A percentile compares a stretch with the other conserved stretches of the same genome.
These are phyloP conservation scores for Oreochromis mossambicus DNA, from an alignment of 2,797 vertebrate species.

Conservation along the genomic window DNA sequence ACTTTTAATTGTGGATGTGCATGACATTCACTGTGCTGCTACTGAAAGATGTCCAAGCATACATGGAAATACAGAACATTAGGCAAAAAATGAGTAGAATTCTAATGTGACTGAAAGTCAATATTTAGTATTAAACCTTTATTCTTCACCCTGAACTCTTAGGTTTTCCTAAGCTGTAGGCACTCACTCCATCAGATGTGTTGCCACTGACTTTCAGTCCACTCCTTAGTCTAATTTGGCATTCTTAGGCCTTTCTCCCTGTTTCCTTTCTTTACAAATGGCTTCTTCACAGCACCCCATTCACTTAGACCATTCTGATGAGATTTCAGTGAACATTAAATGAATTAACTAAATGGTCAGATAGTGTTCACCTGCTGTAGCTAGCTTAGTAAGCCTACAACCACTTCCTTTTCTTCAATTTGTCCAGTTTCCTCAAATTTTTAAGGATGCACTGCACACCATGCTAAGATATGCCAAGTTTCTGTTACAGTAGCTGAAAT, in stretches of 20 bases:
- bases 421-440: neutral
- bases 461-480: neutral
- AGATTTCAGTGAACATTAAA: neutral
- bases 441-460: neutral
- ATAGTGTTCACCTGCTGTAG: neutral
- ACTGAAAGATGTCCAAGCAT: neutral
- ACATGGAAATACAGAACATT: neutral
- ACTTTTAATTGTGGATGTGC: neutral
- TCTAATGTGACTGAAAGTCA: neutral
- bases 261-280: neutral
- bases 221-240: neutral
- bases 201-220: neutral
- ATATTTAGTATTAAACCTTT: neutral
- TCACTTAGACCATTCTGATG: neutral
- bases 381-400: neutral
- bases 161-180: too few relatives aligned
- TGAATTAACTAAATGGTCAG: neutral
- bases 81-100: neutral
- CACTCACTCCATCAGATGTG: too few relatives aligned
- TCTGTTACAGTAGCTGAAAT: neutral
- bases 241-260: neutral
- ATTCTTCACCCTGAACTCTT: neutral
- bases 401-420: neutral
- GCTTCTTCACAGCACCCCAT: neutral
- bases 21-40: neutral